Conservation (phyloP, 2,797 vertebrate species). For the Spheniscus humboldti region DNA sequence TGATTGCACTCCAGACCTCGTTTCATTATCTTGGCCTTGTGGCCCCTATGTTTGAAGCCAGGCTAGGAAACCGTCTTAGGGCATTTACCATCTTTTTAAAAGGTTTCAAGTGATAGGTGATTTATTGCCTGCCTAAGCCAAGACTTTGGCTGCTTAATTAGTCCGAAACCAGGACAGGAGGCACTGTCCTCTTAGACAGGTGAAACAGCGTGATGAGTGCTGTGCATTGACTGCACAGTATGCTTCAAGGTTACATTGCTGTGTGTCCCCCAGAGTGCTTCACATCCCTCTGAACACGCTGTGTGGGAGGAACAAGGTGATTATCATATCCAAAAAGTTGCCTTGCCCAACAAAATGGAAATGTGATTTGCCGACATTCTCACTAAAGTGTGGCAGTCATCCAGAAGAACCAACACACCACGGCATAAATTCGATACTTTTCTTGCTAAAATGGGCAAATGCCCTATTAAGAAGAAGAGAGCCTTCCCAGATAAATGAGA, state of each 20-base stretch:
- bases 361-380: not conserved
- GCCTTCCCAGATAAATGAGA: not conserved
- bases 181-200: not conserved
- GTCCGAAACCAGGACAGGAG: no score
- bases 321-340: not conserved
- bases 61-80: not conserved
- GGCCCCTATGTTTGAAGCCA: not conserved
- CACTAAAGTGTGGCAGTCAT: not conserved
- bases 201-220: not conserved
- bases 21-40: not conserved
- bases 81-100: not conserved
- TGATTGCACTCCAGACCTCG: fast-evolving
- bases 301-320: not conserved
- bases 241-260: not conserved
- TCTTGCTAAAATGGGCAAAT: not conserved
- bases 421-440: not conserved
- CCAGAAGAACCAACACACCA: not conserved
- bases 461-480: not conserved
- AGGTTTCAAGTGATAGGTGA: not conserved
- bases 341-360: not conserved
- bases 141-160: not conserved
- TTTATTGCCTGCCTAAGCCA: not conserved
- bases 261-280: not conserved
- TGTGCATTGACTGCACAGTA: not conserved
- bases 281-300: not conserved